Evolutionary conservation across 2,888 invertebrate genomes (phyloP).

Genomic region (Buathra laborator): DNA sequence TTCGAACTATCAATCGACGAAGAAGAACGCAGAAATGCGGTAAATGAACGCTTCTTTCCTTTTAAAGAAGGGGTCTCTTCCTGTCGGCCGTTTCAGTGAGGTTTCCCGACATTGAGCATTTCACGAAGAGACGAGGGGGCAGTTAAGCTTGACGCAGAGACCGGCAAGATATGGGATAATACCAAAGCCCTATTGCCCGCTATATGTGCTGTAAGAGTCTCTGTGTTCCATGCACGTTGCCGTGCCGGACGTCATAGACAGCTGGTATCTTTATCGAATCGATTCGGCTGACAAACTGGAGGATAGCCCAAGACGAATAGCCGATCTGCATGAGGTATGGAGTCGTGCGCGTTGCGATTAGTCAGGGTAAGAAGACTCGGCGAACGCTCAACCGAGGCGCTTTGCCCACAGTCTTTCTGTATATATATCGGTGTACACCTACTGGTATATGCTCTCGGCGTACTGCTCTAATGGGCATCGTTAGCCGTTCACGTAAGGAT

Average conservation of each 20-base stretch:
- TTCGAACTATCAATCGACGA: constrained; percentile 58
- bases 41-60: constrained; percentile 65
- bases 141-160: constrained; percentile 47
- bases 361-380: constrained; percentile 76
- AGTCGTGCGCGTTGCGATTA: constrained; percentile 82
- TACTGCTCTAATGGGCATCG: constrained; percentile 83
- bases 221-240: constrained; percentile 30
- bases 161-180: constrained; percentile 29
- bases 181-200: constrained; percentile 30
- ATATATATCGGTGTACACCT: constrained; percentile 39
- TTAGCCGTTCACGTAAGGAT: constrained; percentile 75
- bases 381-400: constrained; percentile 9
- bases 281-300: constrained; percentile 84
- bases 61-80: constrained; percentile 60
- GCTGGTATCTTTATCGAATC: constrained; percentile 83
- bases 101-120: constrained; percentile 38
- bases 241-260: constrained; percentile 78
- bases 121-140: constrained; percentile 26
- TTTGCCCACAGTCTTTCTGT: constrained; percentile 40
- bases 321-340: constrained; percentile 83
- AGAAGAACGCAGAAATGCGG: constrained; percentile 50
- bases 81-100: constrained; percentile 40
- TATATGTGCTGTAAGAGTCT: constrained; percentile 4
- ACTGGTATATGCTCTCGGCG: constrained; percentile 69
- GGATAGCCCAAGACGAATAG: constrained; percentile 83